Evolutionary conservation across 2,797 vertebrate species (phyloP).

Genomic region (Cyclopterus lumpus): DNA sequence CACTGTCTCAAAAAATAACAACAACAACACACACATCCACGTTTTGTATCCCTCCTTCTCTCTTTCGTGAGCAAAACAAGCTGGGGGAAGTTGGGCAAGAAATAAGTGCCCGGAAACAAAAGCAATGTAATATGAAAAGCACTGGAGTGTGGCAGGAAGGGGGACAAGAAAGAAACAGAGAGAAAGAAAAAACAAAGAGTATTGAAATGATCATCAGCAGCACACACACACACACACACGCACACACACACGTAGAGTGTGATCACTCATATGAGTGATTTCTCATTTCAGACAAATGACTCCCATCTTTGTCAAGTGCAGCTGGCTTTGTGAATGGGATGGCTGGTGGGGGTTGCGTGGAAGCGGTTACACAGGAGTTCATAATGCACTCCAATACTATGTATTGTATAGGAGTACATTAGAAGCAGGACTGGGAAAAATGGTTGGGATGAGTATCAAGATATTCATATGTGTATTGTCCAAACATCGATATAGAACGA

Average conservation of each 20-base stretch:
- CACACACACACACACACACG: constrained; percentile 21
- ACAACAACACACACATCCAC: neutral
- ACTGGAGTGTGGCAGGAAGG: constrained; percentile 64
- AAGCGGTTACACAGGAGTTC: constrained; percentile 13
- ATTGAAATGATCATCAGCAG: constrained; percentile 74
- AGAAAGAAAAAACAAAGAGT: constrained; percentile 29
- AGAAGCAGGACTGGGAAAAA: neutral
- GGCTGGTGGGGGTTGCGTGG: constrained; percentile 25
- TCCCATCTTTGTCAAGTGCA: constrained; percentile 67
- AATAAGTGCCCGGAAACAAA: constrained; percentile 75
- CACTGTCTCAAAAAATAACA: constrained; percentile 16
- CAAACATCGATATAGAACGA: neutral
- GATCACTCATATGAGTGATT: constrained; percentile 72
- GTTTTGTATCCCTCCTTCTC: constrained; percentile 27
- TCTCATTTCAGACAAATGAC: constrained; percentile 78
- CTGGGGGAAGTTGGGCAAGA: constrained; percentile 71
- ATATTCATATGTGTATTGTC: neutral
- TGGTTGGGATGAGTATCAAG: neutral
- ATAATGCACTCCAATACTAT: constrained; percentile 10
- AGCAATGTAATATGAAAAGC: constrained; percentile 73
- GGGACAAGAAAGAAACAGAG: constrained; percentile 42
- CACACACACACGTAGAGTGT: neutral
- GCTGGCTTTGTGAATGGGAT: constrained; percentile 62
- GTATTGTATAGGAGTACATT: neutral
- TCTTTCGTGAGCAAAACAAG: constrained; percentile 65